A percentile compares a stretch with the other conserved stretches of the same genome.
Evolutionary conservation across 2,888 invertebrate species (phyloP).

Genomic region (Schizotus pectinicornis): DNA sequence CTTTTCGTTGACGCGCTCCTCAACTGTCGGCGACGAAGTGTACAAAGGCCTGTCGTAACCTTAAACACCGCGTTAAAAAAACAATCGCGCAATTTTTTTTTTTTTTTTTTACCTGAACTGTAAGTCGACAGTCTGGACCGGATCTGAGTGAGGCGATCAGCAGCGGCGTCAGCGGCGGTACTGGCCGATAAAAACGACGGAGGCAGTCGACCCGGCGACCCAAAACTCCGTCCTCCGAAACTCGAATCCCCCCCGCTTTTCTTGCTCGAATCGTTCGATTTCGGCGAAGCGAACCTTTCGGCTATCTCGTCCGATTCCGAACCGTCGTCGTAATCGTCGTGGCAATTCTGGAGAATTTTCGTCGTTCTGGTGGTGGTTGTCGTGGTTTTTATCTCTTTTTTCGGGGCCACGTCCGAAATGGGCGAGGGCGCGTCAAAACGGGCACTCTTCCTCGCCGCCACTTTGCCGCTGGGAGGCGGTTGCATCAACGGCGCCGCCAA

Average conservation of each 20-base stretch:
- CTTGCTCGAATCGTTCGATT: background rate
- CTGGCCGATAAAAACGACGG: constrained; percentile 46
- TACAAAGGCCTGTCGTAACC: constrained; percentile 45
- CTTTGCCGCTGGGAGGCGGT: constrained; percentile 54
- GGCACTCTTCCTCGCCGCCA: constrained; percentile 52
- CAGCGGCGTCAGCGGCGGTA: constrained; percentile 53
- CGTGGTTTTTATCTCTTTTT: constrained; percentile 21
- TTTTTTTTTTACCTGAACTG: constrained; percentile 1
- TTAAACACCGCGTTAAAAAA: too few relatives aligned
- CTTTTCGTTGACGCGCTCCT: constrained; percentile 43
- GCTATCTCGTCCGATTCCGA: constrained; percentile 67
- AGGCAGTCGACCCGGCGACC: constrained; percentile 55
- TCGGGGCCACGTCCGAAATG: constrained; percentile 17
- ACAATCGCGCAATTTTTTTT: too few relatives aligned
- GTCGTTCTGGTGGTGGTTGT: constrained; percentile 63
- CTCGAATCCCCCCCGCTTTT: background rate
- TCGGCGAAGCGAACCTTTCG: constrained; percentile 9
- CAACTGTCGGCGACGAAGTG: constrained; percentile 24
- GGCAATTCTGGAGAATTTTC: constrained; percentile 57
- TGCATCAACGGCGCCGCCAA: constrained; percentile 62
- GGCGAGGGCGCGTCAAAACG: constrained; percentile 42
- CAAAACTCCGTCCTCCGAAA: background rate
- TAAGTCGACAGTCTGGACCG: constrained; percentile 58
- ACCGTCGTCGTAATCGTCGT: constrained; percentile 72
- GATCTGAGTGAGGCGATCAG: constrained; percentile 66